phyloP scores from a whole-genome alignment of 1,140 invertebrate species.

The Hirudo medicinalis region DNA sequence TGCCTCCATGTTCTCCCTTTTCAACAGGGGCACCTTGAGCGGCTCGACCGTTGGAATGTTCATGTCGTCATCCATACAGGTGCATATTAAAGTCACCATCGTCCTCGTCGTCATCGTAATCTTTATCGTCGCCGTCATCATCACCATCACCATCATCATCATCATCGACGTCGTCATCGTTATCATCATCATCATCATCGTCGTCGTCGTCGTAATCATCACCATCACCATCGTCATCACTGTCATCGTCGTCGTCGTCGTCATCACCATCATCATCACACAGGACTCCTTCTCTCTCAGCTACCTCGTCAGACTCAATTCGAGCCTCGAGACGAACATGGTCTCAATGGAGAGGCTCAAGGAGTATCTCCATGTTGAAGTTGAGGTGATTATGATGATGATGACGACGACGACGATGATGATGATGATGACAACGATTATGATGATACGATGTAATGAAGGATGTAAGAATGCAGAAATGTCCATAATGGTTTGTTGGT shows the following conservation, averaged over 20 bases:
- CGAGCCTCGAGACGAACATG: constrained; percentile 24
- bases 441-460: neutral
- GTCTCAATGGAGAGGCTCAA: constrained; percentile 29
- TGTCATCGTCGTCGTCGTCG: neutral
- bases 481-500: too few relatives aligned
- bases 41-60: constrained; percentile 75
- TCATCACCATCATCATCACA: neutral
- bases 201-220: too few relatives aligned
- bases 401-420: neutral
- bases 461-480: too few relatives aligned
- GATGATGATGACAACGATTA: neutral
- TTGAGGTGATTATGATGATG: constrained; percentile 24
- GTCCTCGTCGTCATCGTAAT: neutral
- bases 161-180: neutral
- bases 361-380: constrained; percentile 25
- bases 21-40: constrained; percentile 2
- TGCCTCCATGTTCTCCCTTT: constrained; percentile 46
- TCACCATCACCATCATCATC: too few relatives aligned
- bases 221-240: too few relatives aligned
- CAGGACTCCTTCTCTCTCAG: constrained; percentile 8
- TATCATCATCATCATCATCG: neutral
- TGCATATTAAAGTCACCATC: neutral
- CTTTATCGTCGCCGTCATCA: neutral
- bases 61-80: constrained; percentile 70
- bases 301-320: neutral